These are phyloP conservation scores for Pseudorhiza aurosa DNA, from an alignment of 30 jellyfish, hydroid and myxozoan species.

Conservation along the genomic window DNA sequence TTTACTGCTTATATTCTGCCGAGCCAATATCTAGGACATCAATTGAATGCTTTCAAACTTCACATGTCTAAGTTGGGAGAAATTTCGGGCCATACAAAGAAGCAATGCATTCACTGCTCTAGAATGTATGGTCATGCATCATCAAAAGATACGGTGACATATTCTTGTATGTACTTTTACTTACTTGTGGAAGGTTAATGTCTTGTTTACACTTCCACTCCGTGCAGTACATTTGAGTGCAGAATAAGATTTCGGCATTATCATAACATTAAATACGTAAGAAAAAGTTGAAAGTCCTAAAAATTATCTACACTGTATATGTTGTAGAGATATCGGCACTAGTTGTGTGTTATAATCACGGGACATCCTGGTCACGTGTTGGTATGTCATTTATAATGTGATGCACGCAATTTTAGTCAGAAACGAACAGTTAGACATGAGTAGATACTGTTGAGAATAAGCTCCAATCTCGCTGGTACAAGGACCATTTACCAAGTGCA, in stretches of 20 bases:
- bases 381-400: too few species aligned
- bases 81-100: neutral
- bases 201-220: constrained; percentile 10
- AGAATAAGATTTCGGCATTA: constrained; percentile 34
- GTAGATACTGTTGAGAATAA: too few species aligned
- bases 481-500: too few species aligned
- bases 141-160: neutral
- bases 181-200: constrained; percentile 34
- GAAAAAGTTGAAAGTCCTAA: neutral
- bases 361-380: too few species aligned
- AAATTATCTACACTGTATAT: neutral
- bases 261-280: neutral
- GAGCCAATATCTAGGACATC: neutral
- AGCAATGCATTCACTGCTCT: too few species aligned
- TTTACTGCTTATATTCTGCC: neutral
- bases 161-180: constrained; percentile 2
- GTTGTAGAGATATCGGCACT: too few species aligned
- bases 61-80: neutral
- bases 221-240: constrained; percentile 32
- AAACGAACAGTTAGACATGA: too few species aligned
- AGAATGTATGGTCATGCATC: neutral
- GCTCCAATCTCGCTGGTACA: too few species aligned
- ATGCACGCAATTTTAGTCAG: too few species aligned
- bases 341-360: too few species aligned
- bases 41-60: neutral